A percentile compares a stretch with the other conserved stretches of the same genome.
Evolutionary conservation across 2,113 vertebrate species (phyloP).

Genomic region (Chamaea fasciata): DNA sequence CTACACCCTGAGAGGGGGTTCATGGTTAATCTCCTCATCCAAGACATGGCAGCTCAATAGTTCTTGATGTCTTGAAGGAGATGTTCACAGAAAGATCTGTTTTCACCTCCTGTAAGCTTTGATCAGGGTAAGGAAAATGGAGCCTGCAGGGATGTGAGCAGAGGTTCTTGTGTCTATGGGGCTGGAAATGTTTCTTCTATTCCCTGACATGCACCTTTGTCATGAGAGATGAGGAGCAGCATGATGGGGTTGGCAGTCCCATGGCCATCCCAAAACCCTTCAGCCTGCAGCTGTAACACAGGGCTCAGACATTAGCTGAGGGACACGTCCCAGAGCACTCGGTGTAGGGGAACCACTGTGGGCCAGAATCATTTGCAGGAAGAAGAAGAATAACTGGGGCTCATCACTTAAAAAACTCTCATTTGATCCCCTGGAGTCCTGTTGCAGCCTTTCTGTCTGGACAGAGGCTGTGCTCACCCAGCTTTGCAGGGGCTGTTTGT

Average conservation of each 20-base stretch:
- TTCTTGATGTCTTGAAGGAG: background rate
- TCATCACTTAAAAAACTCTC: background rate
- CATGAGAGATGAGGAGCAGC: background rate
- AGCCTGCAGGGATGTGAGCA: background rate
- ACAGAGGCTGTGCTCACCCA: rapidly evolving
- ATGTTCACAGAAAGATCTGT: background rate
- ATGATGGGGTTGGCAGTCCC: background rate
- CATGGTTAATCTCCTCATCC: rapidly evolving
- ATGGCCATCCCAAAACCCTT: background rate
- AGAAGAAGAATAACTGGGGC: background rate
- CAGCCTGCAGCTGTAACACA: rapidly evolving
- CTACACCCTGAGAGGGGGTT: background rate
- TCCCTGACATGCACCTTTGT: background rate
- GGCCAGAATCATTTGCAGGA: background rate
- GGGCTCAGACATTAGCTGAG: background rate
- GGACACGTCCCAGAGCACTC: background rate
- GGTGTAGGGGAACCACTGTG: rapidly evolving
- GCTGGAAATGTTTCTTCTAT: background rate
- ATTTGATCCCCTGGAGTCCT: background rate
- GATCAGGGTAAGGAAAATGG: background rate
- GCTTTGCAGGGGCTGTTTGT: background rate
- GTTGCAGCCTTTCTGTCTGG: rapidly evolving
- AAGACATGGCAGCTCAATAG: background rate
- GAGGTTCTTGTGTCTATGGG: background rate
- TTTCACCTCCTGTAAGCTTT: background rate